Base-by-base conservation (phyloP, 1,140 invertebrate species). In the Bursaphelenchus mucronatus region DNA sequence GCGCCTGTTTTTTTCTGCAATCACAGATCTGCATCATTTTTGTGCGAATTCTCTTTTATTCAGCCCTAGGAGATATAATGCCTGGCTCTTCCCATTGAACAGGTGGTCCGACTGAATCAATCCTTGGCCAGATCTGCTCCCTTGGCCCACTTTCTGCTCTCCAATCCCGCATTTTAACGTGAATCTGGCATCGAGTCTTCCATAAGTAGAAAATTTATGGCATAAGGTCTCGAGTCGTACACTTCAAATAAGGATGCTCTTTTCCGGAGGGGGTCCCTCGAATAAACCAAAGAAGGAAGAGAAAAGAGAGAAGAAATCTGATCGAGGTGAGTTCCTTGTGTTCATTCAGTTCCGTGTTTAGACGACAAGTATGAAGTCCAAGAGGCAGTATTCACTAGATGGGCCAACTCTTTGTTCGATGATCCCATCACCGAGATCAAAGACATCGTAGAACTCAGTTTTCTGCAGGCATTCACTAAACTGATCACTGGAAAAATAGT, bases 361-460 rank as follows among this genome's bases (percentile, higher is more conserved):
- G 71, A 71, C 57, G 68, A 68, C 39, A 67, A 67, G 43, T 59
- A 59, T 47, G 67, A 78, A 46, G 63, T 81, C 40, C 79, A 81
- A 62, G 76, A 81, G 56, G 46, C 55, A 6, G 79, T 81, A 8
- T 78, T 78, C 56, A 55, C 68, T 13, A 57, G 76, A 21, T 78
- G 76, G 76, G 76, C 76, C 9, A 75, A 76, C 50, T 71, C 66
- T 11, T 56, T 80, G 1, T 66, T 80, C 17, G 76, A 68, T 21
- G 65, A 69, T 15, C 56, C 72, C 21, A 21, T 72, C 4, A 68
- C 54, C 4, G 57, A 67, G n/a, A 21, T 76, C 41, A 74, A 63
- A 61, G 79, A 79, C 40, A 51, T 81, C 49, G 70, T 54, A 41
- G 74, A 80, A 51, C 49, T 70, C 8, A 63, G 67, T 41, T 76